phyloP scores from a whole-genome alignment of 2,888 invertebrate genomes.

The Camptogramma bilineatum region DNA sequence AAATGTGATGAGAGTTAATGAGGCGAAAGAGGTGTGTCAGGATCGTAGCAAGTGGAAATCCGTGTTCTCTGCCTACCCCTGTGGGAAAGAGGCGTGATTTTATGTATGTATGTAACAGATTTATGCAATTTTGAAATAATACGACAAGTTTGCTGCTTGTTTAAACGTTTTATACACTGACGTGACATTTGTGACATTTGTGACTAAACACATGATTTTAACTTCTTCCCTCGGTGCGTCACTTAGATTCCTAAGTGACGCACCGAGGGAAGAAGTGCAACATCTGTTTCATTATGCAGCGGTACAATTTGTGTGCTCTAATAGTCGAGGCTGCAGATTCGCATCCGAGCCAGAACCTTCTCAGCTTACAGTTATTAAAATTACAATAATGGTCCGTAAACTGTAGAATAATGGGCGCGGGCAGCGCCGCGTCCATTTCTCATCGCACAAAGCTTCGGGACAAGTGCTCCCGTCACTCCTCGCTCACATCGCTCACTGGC shows the following conservation, averaged over 20 bases:
- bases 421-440: slow-evolving; percentile 3
- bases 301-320: background rate
- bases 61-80: too few species aligned
- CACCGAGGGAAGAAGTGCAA: background rate
- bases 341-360: background rate
- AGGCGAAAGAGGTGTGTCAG: too few species aligned
- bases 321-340: background rate
- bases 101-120: too few species aligned
- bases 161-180: too few species aligned
- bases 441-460: slow-evolving; percentile 6
- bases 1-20: too few species aligned
- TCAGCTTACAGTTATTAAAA: background rate
- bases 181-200: background rate
- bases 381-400: background rate
- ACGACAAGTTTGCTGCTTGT: too few species aligned
- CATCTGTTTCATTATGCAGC: background rate
- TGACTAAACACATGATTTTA: background rate
- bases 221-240: background rate
- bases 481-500: slow-evolving; percentile 12
- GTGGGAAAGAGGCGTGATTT: too few species aligned
- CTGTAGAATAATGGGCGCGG: background rate
- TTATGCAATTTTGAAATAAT: too few species aligned
- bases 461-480: slow-evolving; percentile 16
- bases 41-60: too few species aligned
- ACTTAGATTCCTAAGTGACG: too few species aligned